These are phyloP conservation scores for Hartigia nigra DNA, from an alignment of 2,888 invertebrate genomes.

Conservation along the genomic window DNA sequence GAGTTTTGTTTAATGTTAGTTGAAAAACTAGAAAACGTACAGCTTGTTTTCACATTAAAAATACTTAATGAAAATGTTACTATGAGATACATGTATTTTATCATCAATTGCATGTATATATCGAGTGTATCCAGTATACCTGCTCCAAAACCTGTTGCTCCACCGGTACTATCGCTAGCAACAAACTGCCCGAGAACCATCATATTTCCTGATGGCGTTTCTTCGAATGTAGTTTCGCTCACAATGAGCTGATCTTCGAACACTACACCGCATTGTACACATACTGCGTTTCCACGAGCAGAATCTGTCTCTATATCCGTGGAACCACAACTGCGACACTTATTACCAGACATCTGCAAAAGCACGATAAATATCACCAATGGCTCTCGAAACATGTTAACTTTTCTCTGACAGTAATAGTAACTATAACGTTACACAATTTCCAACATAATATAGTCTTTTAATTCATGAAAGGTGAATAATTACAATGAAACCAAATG, in stretches of 20 bases:
- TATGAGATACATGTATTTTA: neutral
- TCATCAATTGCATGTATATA: neutral
- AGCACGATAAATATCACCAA: neutral
- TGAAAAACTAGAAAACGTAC: too few relatives aligned
- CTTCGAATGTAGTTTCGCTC: slow-evolving; percentile 95
- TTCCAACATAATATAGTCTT: too few relatives aligned
- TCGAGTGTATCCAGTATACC: slow-evolving; percentile 64
- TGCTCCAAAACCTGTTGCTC: slow-evolving; percentile 83
- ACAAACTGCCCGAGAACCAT: slow-evolving; percentile 95
- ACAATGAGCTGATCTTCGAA: slow-evolving; percentile 97
- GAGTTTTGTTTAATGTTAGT: too few relatives aligned
- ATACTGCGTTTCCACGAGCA: slow-evolving; percentile 94
- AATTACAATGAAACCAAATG: too few relatives aligned
- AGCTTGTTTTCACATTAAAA: neutral
- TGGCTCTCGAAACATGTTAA: too few relatives aligned
- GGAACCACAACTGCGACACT: slow-evolving; percentile 88
- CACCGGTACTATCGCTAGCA: slow-evolving; percentile 87
- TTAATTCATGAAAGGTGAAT: too few relatives aligned
- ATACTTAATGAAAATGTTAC: neutral
- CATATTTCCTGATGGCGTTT: slow-evolving; percentile 87
- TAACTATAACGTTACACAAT: too few relatives aligned
- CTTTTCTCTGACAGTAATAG: too few relatives aligned
- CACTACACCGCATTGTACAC: slow-evolving; percentile 95
- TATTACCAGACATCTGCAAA: slow-evolving; percentile 72
- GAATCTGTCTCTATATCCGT: slow-evolving; percentile 95